Percentiles rank a stretch among this genome's conserved stretches.
These are phyloP conservation scores for Semicossyphus pulcher DNA, from an alignment of 2,113 vertebrate species.

Conservation along the genomic window DNA sequence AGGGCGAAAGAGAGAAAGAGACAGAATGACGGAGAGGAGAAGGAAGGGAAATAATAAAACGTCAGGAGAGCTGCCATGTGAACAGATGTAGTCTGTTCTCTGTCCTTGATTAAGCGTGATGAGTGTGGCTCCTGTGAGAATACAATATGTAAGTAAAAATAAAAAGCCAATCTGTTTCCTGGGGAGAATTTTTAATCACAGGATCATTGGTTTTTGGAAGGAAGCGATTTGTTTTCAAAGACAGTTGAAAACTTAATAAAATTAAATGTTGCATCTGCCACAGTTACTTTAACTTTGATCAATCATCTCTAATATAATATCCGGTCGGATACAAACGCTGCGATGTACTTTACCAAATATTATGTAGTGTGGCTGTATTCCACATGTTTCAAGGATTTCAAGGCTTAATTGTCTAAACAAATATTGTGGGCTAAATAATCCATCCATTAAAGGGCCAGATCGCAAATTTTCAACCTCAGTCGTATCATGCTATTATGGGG, in stretches of 20 bases:
- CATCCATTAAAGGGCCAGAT: too few relatives aligned
- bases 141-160: conserved; percentile 59
- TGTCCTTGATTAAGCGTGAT: conserved; percentile 77
- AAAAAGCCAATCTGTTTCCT: conserved; percentile 69
- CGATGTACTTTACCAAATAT: too few relatives aligned
- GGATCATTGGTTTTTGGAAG: conserved; percentile 32
- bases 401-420: too few relatives aligned
- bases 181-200: conserved; percentile 54
- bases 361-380: background rate
- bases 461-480: too few relatives aligned
- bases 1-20: conserved; percentile 34
- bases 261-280: conserved; percentile 22
- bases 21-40: conserved; percentile 60
- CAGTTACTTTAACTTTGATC: conserved; percentile 22
- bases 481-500: too few relatives aligned
- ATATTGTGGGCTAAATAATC: too few relatives aligned
- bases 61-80: conserved; percentile 68
- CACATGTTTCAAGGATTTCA: background rate
- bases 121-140: conserved; percentile 57
- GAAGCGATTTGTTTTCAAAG: conserved; percentile 35
- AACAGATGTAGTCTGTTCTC: conserved; percentile 74
- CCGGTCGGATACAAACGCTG: background rate
- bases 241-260: conserved; percentile 34
- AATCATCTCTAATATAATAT: background rate
- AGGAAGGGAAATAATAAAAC: conserved; percentile 65